These are phyloP conservation scores for Planococcus citri DNA, from an alignment of 1,140 invertebrate genomes.

Conservation along the genomic window DNA sequence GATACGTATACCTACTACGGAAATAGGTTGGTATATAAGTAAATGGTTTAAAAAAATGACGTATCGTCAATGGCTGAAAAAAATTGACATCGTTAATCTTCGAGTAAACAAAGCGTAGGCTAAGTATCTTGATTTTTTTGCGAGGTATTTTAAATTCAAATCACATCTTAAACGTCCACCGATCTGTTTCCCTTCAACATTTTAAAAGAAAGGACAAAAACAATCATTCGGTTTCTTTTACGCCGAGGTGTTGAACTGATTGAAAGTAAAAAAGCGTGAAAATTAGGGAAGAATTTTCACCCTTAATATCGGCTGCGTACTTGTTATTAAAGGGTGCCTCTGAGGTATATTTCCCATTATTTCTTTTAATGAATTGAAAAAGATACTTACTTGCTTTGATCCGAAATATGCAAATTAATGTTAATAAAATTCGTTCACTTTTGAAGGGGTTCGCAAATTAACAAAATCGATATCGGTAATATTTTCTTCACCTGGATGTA, in stretches of 20 bases:
- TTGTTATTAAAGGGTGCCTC: constrained; percentile 11
- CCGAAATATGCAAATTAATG: constrained; percentile 18
- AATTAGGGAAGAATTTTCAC: constrained; percentile 20
- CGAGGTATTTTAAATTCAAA: constrained; percentile 10
- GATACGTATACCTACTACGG: too few relatives aligned
- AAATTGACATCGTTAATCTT: background rate
- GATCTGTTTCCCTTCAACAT: background rate
- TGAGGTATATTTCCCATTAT: constrained; percentile 20
- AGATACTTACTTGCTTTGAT: constrained; percentile 18
- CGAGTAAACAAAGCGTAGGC: too few relatives aligned
- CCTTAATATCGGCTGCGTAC: constrained; percentile 13
- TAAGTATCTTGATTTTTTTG: background rate
- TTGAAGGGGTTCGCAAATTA: constrained; percentile 7
- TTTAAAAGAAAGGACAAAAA: constrained; percentile 4
- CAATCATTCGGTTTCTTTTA: constrained; percentile 19
- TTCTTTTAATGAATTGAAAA: constrained; percentile 21
- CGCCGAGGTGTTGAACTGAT: constrained; percentile 13
- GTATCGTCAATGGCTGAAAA: too few relatives aligned
- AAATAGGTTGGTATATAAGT: too few relatives aligned
- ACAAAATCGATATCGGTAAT: background rate
- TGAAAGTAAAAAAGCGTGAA: constrained; percentile 18
- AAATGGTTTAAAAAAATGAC: too few relatives aligned
- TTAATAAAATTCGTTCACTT: constrained; percentile 11
- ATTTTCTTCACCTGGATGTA: too few relatives aligned
- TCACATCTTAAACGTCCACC: constrained; percentile 10